These are phyloP conservation scores for Triplophysa rosa DNA, from an alignment of 2,113 vertebrate species.

Conservation along the genomic window DNA sequence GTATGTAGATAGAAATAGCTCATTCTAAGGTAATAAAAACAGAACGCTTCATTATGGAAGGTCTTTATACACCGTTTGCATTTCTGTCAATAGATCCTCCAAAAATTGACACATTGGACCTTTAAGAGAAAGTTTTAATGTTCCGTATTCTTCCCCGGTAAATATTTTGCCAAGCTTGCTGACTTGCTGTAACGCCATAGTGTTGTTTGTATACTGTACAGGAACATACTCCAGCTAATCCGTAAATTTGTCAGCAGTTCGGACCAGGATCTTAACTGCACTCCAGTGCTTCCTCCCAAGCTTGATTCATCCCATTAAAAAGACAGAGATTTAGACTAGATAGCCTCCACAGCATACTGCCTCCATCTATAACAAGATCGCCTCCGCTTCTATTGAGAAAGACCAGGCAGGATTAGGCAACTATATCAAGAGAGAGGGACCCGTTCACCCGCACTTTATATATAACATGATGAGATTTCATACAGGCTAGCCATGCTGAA, in stretches of 20 bases:
- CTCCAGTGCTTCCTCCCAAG: constrained; percentile 27
- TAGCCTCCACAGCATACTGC: constrained; percentile 18
- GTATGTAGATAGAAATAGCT: too few species aligned
- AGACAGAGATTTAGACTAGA: constrained; percentile 40
- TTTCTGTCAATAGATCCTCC: too few species aligned
- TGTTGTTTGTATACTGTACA: not conserved
- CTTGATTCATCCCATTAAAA: constrained; percentile 37
- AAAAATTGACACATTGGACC: too few species aligned
- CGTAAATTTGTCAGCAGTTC: not conserved
- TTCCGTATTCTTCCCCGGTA: not conserved
- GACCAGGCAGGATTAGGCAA: constrained; percentile 3
- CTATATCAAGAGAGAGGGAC: not conserved
- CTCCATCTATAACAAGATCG: constrained; percentile 24
- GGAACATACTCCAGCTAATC: not conserved
- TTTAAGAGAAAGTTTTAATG: too few species aligned
- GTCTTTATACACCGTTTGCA: too few species aligned
- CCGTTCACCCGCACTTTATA: constrained; percentile 21
- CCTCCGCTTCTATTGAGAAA: not conserved
- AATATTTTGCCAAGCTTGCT: not conserved
- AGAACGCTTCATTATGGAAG: too few species aligned
- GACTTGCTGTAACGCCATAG: not conserved
- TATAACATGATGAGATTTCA: constrained; percentile 37
- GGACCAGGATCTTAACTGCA: constrained; percentile 27
- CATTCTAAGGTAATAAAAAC: too few species aligned
- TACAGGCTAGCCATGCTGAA: not conserved